Base-by-base conservation (phyloP, 2,113 vertebrate genomes). In the Pollimyrus isidori region DNA sequence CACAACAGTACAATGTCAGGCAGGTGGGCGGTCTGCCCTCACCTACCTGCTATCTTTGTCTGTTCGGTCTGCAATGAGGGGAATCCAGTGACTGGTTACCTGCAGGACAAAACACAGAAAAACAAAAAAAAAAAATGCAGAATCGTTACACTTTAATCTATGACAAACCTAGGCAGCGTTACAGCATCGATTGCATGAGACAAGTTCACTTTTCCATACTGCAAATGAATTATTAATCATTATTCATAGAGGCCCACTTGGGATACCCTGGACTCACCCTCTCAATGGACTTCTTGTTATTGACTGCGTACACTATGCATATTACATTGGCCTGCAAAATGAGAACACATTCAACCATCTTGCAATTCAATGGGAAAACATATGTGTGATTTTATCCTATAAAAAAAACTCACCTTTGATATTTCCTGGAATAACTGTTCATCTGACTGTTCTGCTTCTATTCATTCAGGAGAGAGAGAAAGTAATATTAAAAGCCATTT, bases 61-160 rank as follows among this genome's bases (percentile, higher is more conserved):
- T 26, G 96, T 99, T 93, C 97, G 96, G 94, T 99, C 98, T 91
- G 97, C 99, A 94, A 99, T 99, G 88, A 99, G 97, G 89, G 98
- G 98, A 95, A 99, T 99, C 98, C 98, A 99, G 90, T 98, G 97
- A 94, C 98, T 99, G 1, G 97, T 99, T 93, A 99, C 98, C 98
- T 99, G 92, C 82, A 89, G 76, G 85, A 90, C 53, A 26, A 35
- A 90, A 3, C 89, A 87, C 48, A 0, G 53, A 13, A 56, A 19
- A 17, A 53, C 1, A 13, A 50, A n/a, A 26, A 85, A 49, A 85
- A 7, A 0, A 35, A 35, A 82, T 19, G 30, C 15, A 82, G 39
- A 45, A 82, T 45, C 5, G 6, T 19, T 82, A 82, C 21, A 45
- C 42, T 83, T 23, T 23, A 48, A 83, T 23, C 80, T 21, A 76